Evolutionary conservation across 2,797 vertebrate species (phyloP), one percentile per base, ranked within the genome.

Genomic region (Pseudochaenichthys georgianus): DNA sequence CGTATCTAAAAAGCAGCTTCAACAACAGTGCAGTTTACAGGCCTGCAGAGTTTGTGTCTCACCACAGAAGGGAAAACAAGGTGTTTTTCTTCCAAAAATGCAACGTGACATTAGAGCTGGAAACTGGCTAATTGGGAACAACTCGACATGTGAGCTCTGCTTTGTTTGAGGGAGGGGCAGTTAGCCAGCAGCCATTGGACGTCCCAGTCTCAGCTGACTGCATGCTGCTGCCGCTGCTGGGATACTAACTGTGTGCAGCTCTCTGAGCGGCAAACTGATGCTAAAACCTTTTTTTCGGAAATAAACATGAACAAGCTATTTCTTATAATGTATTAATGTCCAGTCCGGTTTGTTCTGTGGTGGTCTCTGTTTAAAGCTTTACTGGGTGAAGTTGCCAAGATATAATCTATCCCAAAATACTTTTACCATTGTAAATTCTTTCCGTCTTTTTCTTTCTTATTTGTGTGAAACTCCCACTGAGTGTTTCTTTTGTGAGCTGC

Each of bases 111-210:
- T 84, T 65, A 70, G 77, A 73, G 69, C 65, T 78, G 79, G 80
- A 81, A 90, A 85, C 68, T 13, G 61, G 16, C 21, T 84, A 61
- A 89, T 81, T 83, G 78, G 72, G 73, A 53, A 69, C 78, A 87
- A 88, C 51, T 70, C 1, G 5, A 80, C 81, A 88, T 90, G 57
- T 82, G 71, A 87, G 60, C n/a, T 2, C 47, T 74, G 82, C 78
- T 84, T 83, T 88, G 80, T 85, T 82, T 75, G 53, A 78, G 82
- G 75, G 76, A 62, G 77, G 74, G 60, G 52, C 50, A 4, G 50
- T 23, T 13, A 38, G 67, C 15, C 5, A 9, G 12, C 55, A 67
- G 64, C 21, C 76, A 28, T 23, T 38, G 54, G 69, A 54, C 70
- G 73, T 65, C 51, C 42, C 54, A 19, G 46, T 17, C 50, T 67